Conservation (phyloP, 2,113 vertebrate genomes). For the Pyxicephalus adspersus region DNA sequence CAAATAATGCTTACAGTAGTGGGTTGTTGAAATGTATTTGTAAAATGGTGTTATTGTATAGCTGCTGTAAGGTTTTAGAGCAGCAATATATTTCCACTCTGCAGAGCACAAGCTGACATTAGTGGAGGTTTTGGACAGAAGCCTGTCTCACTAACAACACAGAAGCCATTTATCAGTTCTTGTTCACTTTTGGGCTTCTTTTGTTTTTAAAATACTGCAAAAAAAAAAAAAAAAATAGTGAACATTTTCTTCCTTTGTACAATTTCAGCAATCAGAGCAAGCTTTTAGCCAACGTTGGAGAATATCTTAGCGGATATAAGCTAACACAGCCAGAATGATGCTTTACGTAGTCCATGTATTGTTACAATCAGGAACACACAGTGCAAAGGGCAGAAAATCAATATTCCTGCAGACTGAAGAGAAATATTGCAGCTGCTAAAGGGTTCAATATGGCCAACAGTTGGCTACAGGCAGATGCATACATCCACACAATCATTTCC, state of each 20-base stretch:
- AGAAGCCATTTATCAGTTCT: too few relatives aligned
- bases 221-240: not conserved
- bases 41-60: too few relatives aligned
- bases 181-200: not conserved
- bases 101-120: too few relatives aligned
- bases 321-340: not conserved
- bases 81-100: too few relatives aligned
- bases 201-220: not conserved
- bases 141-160: too few relatives aligned
- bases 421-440: constrained; percentile 13
- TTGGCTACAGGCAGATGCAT: not conserved
- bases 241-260: not conserved
- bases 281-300: not conserved
- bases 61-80: too few relatives aligned
- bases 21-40: too few relatives aligned
- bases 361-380: constrained; percentile 29
- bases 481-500: not conserved
- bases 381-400: constrained; percentile 30
- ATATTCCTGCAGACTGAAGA: constrained; percentile 17
- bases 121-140: too few relatives aligned
- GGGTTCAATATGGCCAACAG: not conserved
- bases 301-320: constrained; percentile 27
- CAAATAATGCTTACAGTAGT: too few relatives aligned
- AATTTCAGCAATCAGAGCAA: not conserved
- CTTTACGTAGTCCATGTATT: constrained; percentile 9